phyloP scores from a whole-genome alignment of 1,140 invertebrate species.

The Zophobas atratus region DNA sequence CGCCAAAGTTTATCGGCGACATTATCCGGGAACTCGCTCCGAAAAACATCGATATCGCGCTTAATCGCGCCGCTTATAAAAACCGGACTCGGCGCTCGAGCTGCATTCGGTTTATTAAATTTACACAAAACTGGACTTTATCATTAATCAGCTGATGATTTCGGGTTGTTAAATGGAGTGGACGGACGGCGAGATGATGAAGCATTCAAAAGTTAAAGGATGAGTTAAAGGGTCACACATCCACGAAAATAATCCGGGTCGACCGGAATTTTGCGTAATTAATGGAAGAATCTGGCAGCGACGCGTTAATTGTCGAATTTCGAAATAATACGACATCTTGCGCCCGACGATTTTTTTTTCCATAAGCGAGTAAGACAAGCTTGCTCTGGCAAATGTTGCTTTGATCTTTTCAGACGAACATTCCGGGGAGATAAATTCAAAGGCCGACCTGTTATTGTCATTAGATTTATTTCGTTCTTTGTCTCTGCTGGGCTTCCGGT shows the following conservation, averaged over 20 bases:
- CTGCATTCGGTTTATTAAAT: conserved; percentile 17
- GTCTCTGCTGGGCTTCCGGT: no score
- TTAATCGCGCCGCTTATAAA: conserved; percentile 26
- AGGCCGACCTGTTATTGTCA: conserved; percentile 41
- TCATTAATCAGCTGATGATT: conserved; percentile 11
- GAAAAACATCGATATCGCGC: conserved; percentile 21
- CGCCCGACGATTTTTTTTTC: conserved; percentile 9
- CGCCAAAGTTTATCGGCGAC: conserved; percentile 20
- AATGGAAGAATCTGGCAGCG: conserved; percentile 36
- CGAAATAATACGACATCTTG: background rate
- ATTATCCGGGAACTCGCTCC: conserved; percentile 12
- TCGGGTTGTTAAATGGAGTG: conserved; percentile 23
- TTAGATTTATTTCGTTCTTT: conserved; percentile 29
- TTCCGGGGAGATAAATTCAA: conserved; percentile 32
- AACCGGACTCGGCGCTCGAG: conserved; percentile 13
- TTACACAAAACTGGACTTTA: conserved; percentile 20
- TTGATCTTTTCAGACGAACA: conserved; percentile 36
- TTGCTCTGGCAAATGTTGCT: conserved; percentile 34
- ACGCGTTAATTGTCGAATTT: conserved; percentile 29
- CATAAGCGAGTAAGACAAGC: conserved; percentile 12
- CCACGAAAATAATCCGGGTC: background rate
- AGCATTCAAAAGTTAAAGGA: conserved; percentile 27
- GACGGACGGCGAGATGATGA: conserved; percentile 22
- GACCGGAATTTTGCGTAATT: conserved; percentile 8
- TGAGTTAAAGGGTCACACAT: conserved; percentile 16